phyloP scores from a whole-genome alignment of 2,888 invertebrate species.

The Cataglyphis altisquamis region DNA sequence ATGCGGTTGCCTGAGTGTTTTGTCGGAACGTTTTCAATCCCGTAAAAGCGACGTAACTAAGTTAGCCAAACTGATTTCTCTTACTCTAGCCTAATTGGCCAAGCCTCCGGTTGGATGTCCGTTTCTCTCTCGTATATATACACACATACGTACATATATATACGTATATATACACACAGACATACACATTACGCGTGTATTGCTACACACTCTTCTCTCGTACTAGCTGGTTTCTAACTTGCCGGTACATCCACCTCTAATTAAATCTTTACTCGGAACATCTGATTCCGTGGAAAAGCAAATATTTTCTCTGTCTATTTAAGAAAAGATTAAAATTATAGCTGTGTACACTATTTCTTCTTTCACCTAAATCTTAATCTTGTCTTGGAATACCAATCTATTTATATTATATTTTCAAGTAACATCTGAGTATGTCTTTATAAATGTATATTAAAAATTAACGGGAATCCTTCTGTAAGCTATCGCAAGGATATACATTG shows the following conservation, averaged over 20 bases:
- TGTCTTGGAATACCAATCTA: neutral
- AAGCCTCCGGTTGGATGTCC: constrained; percentile 68
- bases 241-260: constrained; percentile 52
- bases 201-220: constrained; percentile 39
- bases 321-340: constrained; percentile 9
- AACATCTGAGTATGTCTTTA: neutral
- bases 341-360: neutral
- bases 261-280: constrained; percentile 61
- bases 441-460: neutral
- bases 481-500: neutral
- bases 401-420: neutral
- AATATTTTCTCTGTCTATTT: constrained; percentile 24
- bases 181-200: neutral
- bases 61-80: constrained; percentile 77
- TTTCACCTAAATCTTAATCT: neutral
- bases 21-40: constrained; percentile 75
- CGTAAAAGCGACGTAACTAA: constrained; percentile 74
- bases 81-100: constrained; percentile 74
- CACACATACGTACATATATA: neutral
- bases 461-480: no score
- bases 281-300: constrained; percentile 45
- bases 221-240: constrained; percentile 55
- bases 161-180: neutral
- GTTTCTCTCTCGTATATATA: constrained; percentile 52
- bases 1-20: constrained; percentile 70